These are phyloP conservation scores for Mus spretus DNA, from an alignment of 2,797 vertebrate genomes.

Conservation along the genomic window DNA sequence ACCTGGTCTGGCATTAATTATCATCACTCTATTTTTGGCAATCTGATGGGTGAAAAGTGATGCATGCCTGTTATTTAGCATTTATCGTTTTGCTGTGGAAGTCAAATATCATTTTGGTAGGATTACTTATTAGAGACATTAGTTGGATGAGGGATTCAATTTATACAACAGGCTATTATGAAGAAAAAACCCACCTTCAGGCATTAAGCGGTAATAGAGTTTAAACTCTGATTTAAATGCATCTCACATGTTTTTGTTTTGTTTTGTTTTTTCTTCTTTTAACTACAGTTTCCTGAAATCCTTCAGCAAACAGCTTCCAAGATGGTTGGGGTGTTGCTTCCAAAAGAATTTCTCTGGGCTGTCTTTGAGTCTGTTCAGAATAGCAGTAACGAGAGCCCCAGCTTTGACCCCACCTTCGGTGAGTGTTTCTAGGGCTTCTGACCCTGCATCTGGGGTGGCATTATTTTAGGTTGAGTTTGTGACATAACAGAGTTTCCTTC, in stretches of 20 bases:
- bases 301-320: conserved; percentile 86
- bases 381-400: background rate
- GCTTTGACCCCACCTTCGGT: conserved; percentile 81
- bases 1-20: background rate
- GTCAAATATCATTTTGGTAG: background rate
- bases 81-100: background rate
- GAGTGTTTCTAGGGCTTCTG: conserved; percentile 72
- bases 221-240: background rate
- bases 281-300: conserved; percentile 87
- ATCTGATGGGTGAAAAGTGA: conserved; percentile 12
- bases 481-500: conserved; percentile 8
- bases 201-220: background rate
- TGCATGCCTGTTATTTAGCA: background rate
- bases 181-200: background rate
- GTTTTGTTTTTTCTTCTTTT: background rate
- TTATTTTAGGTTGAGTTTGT: background rate
- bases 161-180: background rate
- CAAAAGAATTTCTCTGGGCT: conserved; percentile 86
- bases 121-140: conserved; percentile 28
- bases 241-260: background rate
- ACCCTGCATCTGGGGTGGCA: background rate
- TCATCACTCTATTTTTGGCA: conserved; percentile 51
- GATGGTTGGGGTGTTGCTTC: conserved; percentile 62
- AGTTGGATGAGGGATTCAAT: conserved; percentile 28
- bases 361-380: conserved; percentile 86